Evolutionary conservation across 2,113 vertebrate species (phyloP).

Genomic region (Neolamprologus modestus): DNA sequence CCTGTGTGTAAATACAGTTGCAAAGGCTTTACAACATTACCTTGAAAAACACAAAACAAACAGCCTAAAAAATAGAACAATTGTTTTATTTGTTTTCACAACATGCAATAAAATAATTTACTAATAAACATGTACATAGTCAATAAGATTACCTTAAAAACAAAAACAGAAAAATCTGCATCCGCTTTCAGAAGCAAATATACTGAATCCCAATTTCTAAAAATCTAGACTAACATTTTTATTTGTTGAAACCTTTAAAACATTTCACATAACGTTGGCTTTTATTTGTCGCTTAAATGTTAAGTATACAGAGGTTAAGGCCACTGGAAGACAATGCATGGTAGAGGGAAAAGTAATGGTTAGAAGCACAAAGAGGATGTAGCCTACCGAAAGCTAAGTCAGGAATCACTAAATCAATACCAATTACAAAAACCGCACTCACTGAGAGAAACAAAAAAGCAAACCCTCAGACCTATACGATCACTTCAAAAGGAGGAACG

Average conservation of each 20-base stretch:
- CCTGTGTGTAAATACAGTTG: background rate
- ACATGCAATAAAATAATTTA: background rate
- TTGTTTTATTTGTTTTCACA: background rate
- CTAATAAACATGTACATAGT: background rate
- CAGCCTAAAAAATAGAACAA: background rate
- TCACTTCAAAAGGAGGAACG: background rate
- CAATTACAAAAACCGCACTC: slow-evolving; percentile 15
- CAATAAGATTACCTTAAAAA: background rate
- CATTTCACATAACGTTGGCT: background rate
- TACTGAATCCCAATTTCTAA: background rate
- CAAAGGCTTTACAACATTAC: background rate
- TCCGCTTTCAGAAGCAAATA: background rate
- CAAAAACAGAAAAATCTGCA: background rate
- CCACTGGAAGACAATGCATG: background rate
- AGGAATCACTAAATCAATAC: slow-evolving; percentile 38
- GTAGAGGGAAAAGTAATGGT: background rate
- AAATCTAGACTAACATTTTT: background rate
- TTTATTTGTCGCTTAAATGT: background rate
- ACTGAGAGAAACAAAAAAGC: background rate
- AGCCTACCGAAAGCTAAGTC: background rate
- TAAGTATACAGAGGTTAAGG: background rate
- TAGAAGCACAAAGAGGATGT: background rate
- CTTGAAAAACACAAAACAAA: background rate
- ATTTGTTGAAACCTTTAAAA: background rate
- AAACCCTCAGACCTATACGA: background rate